A percentile compares a stretch with the other conserved stretches of the same genome.
These are phyloP conservation scores for Nothoprocta perdicaria DNA, from an alignment of 2,113 vertebrate species.

Conservation along the genomic window DNA sequence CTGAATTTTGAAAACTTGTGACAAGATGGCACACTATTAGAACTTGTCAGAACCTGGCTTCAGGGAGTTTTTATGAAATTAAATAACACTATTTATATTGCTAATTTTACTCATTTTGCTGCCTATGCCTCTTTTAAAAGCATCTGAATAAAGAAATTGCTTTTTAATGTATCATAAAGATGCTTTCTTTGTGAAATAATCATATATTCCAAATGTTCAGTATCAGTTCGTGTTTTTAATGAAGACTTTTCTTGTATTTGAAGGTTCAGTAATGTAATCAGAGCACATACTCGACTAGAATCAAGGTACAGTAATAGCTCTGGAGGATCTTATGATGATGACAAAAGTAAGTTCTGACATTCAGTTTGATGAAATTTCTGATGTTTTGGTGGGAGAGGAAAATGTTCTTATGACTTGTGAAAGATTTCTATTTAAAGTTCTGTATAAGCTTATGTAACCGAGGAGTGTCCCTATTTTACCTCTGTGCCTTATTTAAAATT, in stretches of 20 bases:
- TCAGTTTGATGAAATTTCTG: background rate
- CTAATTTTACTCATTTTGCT: no score
- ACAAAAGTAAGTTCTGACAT: slow-evolving; percentile 88
- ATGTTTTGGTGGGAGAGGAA: background rate
- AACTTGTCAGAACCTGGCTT: background rate
- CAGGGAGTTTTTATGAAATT: background rate
- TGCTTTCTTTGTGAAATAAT: background rate
- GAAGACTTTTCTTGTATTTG: slow-evolving; percentile 29
- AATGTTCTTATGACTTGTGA: background rate
- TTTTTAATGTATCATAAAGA: background rate
- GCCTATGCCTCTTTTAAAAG: background rate
- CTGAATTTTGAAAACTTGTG: background rate
- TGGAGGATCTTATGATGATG: slow-evolving; percentile 96
- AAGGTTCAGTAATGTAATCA: slow-evolving; percentile 88
- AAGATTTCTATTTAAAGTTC: background rate
- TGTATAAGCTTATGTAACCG: background rate
- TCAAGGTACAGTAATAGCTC: slow-evolving; percentile 99
- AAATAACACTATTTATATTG: background rate
- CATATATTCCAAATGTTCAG: background rate
- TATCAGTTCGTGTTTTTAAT: background rate
- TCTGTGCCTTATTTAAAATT: background rate
- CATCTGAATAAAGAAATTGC: background rate
- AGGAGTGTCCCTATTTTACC: background rate
- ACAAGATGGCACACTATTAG: background rate
- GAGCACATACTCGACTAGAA: slow-evolving; percentile 94